These are phyloP conservation scores for Neosilurus hyrtlii DNA, from an alignment of 2,797 vertebrate genomes.

Conservation along the genomic window DNA sequence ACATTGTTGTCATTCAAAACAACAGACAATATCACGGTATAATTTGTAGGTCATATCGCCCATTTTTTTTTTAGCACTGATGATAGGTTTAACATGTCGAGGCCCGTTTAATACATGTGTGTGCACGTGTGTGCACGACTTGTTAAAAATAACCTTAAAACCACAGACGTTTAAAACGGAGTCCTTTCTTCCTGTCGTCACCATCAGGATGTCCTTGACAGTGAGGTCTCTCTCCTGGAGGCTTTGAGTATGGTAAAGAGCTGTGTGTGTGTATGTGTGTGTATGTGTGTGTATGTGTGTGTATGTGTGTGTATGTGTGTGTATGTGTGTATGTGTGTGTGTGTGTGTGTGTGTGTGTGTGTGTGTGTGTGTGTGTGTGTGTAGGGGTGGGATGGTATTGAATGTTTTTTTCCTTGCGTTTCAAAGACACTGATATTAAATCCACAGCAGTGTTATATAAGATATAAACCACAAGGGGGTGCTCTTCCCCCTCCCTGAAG, in stretches of 20 bases:
- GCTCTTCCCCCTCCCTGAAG: neutral
- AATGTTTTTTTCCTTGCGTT: neutral
- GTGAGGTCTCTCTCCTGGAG: slow-evolving; percentile 64
- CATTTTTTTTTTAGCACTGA: too few relatives aligned
- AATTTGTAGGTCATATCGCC: too few relatives aligned
- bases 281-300: slow-evolving; percentile 40
- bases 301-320: slow-evolving; percentile 34
- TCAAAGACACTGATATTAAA: neutral
- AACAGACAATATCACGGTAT: too few relatives aligned
- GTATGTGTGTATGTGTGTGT: slow-evolving; percentile 38
- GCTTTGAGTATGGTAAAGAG: slow-evolving; percentile 68
- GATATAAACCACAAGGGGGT: neutral
- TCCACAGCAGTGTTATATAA: neutral
- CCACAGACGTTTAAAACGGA: slow-evolving; percentile 28
- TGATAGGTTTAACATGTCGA: too few relatives aligned
- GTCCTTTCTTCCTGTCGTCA: slow-evolving; percentile 54
- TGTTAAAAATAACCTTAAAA: slow-evolving; percentile 5
- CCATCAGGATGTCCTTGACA: slow-evolving; percentile 65
- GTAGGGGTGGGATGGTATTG: slow-evolving; percentile 58
- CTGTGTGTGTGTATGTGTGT: slow-evolving; percentile 38
- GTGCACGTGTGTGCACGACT: neutral
- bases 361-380: slow-evolving; percentile 44
- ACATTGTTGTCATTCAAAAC: too few relatives aligned
- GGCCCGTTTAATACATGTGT: neutral
- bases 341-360: slow-evolving; percentile 41